A percentile compares a stretch with the other conserved stretches of the same genome.
These are phyloP conservation scores for Brevimyrus niger DNA, from an alignment of 2,113 vertebrate species.

Conservation along the genomic window DNA sequence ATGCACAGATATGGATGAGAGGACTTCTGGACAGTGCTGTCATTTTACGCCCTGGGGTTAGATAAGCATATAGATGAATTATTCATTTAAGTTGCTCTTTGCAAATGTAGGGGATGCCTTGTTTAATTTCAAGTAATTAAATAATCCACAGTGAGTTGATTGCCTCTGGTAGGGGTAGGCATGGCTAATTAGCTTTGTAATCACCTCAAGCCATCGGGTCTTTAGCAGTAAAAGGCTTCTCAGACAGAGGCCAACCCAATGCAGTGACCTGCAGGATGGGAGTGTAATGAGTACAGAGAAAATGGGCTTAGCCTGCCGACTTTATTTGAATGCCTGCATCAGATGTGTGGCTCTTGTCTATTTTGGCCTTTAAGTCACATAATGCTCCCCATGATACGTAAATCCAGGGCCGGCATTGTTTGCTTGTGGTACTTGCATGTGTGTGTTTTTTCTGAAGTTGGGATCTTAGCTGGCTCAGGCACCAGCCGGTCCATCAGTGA, in stretches of 20 bases:
- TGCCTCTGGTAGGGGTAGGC: conserved; percentile 1
- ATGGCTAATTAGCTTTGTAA: conserved; percentile 19
- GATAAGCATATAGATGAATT: neutral
- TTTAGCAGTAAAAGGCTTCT: neutral
- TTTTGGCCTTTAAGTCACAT: neutral
- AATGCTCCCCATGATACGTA: neutral
- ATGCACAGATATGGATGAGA: neutral
- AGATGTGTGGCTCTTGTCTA: neutral
- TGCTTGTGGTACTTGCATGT: conserved; percentile 30
- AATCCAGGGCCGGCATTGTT: neutral
- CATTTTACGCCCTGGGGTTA: neutral
- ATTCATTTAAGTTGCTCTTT: conserved; percentile 7
- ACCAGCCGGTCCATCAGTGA: neutral
- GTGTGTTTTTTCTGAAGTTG: conserved; percentile 28
- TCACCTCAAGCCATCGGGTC: conserved; percentile 6
- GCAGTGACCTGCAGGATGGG: neutral
- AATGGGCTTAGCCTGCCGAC: neutral
- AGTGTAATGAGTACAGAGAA: neutral
- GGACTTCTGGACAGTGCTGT: neutral
- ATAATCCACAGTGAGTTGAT: neutral
- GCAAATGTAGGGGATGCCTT: neutral
- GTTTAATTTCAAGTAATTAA: conserved; percentile 3
- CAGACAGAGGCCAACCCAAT: neutral
- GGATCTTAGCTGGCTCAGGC: neutral
- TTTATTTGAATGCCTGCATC: neutral